Percentiles rank a stretch among this genome's conserved stretches.
Evolutionary conservation across 2,888 invertebrate species (phyloP).

Genomic region (Pseudoips prasinana): DNA sequence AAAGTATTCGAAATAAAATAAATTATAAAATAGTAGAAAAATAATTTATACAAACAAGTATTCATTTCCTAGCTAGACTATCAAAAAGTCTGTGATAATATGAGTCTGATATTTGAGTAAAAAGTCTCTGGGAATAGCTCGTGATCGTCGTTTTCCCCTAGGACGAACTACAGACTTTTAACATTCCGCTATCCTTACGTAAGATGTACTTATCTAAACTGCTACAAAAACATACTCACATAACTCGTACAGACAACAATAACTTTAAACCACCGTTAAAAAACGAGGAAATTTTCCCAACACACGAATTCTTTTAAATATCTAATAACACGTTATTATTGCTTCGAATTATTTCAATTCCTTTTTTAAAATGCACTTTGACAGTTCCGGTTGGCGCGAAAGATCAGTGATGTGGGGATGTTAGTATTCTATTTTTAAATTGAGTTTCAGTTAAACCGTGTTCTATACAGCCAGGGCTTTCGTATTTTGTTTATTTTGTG

Average conservation of each 20-base stretch:
- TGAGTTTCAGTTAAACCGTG: conserved; percentile 34
- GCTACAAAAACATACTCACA: conserved; percentile 65
- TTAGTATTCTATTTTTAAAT: conserved; percentile 30
- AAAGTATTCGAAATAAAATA: no score
- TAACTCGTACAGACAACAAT: conserved; percentile 46
- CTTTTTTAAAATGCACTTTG: conserved; percentile 49
- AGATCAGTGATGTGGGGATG: conserved; percentile 34
- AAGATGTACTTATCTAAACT: conserved; percentile 59
- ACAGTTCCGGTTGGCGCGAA: conserved; percentile 58
- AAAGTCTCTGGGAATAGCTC: no score
- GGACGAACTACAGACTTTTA: conserved; percentile 38
- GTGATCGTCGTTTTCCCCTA: conserved; percentile 4
- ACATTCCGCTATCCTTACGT: conserved; percentile 62
- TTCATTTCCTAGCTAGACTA: no score
- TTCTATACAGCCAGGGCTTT: conserved; percentile 68
- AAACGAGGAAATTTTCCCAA: conserved; percentile 35
- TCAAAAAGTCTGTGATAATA: no score
- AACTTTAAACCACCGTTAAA: conserved; percentile 59
- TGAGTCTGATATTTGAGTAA: no score
- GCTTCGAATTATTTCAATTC: conserved; percentile 59
- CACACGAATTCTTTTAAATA: conserved; percentile 42
- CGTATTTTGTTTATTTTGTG: conserved; percentile 67
- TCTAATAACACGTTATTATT: conserved; percentile 67
- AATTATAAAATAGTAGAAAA: no score
- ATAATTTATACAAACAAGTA: no score